Base-by-base conservation (phyloP, 2,888 invertebrate species). In the Phortica magna region DNA sequence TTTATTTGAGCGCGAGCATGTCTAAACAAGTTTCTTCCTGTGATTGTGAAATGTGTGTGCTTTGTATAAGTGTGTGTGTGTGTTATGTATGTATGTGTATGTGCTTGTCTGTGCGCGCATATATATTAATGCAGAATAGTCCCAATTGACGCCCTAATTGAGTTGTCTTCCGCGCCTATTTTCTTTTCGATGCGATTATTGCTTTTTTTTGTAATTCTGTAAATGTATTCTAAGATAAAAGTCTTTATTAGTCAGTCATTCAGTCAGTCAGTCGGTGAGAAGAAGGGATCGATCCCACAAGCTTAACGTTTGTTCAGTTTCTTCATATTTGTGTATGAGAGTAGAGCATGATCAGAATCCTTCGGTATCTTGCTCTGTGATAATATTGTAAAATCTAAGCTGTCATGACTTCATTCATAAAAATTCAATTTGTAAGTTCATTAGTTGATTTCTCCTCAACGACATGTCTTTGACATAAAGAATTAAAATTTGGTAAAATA, bases 61-160 rank as follows among this genome's bases (percentile, higher is more conserved):
- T 61, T 9, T n/a, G n/a, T 0, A 67, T 17, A 39, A 17, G 42
- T 39, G 5, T 12, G 6, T 42, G 19, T 1, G 14, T 67, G n/a
- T 59, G 67, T 17, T 61, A 19, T 61, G 59, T 0, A 19, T 61
- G 19, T 68, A 5, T 48, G 22, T 68, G 68, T 14, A 43, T 68
- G 68, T 43, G 19, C 10, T 39, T 67, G 4, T 9, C 48, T 43
- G 48, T 43, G 48, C 43, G 17, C 19, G n/a, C n/a, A 12, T 19
- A 43, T 67, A 43, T 68, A 43, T 68, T 43, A 19, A 7, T 14
- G 19, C 2, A n/a, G 12, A 68, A 68, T 42, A 64, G 17, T 43
- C 19, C 19, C 41, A 43, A 17, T 68, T 17, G 68, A 19, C 68
- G 14, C 19, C n/a, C 43, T 68, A 68, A 68, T 68, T 68, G 43